Conservation (phyloP, 1,140 invertebrate species). For the Helicoverpa armigera region DNA sequence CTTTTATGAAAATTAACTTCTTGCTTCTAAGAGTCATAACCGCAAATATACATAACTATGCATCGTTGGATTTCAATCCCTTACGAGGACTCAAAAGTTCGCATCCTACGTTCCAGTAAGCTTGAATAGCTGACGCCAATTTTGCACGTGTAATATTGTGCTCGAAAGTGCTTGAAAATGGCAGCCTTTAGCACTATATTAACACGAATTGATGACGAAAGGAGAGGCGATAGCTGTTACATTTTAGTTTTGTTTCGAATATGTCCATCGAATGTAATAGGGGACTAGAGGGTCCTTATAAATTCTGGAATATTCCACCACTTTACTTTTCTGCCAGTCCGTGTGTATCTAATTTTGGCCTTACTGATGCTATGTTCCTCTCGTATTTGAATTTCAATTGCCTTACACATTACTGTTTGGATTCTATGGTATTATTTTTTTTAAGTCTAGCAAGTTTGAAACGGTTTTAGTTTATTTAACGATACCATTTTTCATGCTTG, state of each 20-base stretch:
- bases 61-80: neutral
- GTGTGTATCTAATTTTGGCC: constrained; percentile 30
- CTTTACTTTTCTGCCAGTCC: constrained; percentile 7
- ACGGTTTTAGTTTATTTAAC: too few relatives aligned
- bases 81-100: too few relatives aligned
- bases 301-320: constrained; percentile 24
- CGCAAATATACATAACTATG: neutral
- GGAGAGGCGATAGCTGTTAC: constrained; percentile 4
- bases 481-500: neutral
- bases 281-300: constrained; percentile 23
- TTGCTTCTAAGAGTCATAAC: too few relatives aligned
- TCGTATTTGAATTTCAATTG: constrained; percentile 44
- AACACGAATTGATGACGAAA: constrained; percentile 8
- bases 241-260: constrained; percentile 32
- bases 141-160: neutral
- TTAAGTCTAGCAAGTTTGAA: neutral
- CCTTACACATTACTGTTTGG: constrained; percentile 35
- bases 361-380: constrained; percentile 21
- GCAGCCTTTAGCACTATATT: neutral
- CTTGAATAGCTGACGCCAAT: neutral
- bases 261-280: constrained; percentile 32
- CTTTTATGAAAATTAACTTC: too few relatives aligned
- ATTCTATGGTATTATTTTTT: constrained; percentile 11
- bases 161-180: constrained; percentile 11
- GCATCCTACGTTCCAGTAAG: too few relatives aligned